Percentiles rank a stretch among this genome's conserved stretches.
phyloP scores from a whole-genome alignment of 2,113 vertebrate genomes.

The Alouatta palliata region DNA sequence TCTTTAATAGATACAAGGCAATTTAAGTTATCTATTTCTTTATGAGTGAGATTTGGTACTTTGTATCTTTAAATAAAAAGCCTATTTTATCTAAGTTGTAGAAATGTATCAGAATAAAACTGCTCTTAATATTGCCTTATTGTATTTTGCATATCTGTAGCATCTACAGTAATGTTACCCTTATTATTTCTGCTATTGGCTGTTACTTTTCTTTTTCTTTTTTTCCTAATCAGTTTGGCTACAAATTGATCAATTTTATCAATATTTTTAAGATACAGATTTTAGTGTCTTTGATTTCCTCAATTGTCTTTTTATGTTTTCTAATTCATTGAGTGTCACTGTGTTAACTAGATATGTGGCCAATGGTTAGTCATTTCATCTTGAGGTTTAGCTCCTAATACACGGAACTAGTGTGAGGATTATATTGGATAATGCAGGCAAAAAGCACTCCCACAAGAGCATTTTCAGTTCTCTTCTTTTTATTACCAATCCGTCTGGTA shows the following conservation, averaged over 20 bases:
- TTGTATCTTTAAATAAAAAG: not conserved
- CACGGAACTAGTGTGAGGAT: not conserved
- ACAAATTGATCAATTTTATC: not conserved
- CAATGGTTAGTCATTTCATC: not conserved
- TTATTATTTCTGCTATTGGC: not conserved
- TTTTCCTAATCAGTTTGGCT: not conserved
- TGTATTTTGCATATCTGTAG: not conserved
- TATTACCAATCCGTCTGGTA: not conserved
- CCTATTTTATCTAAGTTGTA: not conserved
- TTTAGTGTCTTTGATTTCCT: not conserved
- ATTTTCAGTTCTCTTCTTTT: not conserved
- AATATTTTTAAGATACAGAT: not conserved
- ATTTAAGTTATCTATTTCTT: not conserved
- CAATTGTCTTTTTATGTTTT: not conserved
- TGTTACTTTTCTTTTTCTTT: not conserved
- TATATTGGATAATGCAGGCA: not conserved
- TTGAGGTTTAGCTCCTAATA: not conserved
- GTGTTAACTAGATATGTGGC: not conserved
- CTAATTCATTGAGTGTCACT: not conserved
- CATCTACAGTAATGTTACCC: not conserved
- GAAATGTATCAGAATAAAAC: not conserved
- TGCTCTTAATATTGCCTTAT: not conserved
- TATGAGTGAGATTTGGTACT: not conserved
- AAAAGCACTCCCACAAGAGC: not conserved
- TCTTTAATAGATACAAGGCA: not conserved